These are phyloP conservation scores for Drosophila neonasuta DNA, from an alignment of 2,888 invertebrate genomes.

Conservation along the genomic window DNA sequence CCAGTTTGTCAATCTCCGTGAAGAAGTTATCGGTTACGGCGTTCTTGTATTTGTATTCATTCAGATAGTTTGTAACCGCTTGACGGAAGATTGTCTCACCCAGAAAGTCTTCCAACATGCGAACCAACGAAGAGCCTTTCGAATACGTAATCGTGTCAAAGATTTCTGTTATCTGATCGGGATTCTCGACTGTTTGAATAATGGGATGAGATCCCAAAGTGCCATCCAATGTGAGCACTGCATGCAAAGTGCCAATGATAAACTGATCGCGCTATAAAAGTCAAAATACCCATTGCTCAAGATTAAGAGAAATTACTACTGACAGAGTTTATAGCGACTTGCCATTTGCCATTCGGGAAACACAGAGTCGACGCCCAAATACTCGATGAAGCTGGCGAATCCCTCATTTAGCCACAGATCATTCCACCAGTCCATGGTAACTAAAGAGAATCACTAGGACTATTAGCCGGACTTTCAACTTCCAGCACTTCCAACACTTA, in stretches of 20 bases:
- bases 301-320: neutral
- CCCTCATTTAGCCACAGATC: conserved; percentile 97
- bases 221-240: conserved; percentile 89
- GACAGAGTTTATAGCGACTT: conserved; percentile 21
- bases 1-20: conserved; percentile 84
- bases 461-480: neutral
- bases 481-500: conserved; percentile 78
- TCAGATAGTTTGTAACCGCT: conserved; percentile 90
- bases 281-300: neutral
- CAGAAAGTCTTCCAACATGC: conserved; percentile 94
- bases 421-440: conserved; percentile 97
- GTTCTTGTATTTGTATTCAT: conserved; percentile 88
- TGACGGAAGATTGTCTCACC: conserved; percentile 86
- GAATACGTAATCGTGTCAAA: conserved; percentile 96
- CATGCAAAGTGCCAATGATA: conserved; percentile 87
- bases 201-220: conserved; percentile 95
- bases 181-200: conserved; percentile 91
- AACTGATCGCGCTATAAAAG: conserved; percentile 89
- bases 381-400: conserved; percentile 95
- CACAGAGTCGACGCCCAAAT: conserved; percentile 87
- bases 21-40: conserved; percentile 92
- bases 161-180: conserved; percentile 95
- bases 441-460: conserved; percentile 82
- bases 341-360: conserved; percentile 93
- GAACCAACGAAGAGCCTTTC: conserved; percentile 93